phyloP scores from a whole-genome alignment of 2,113 vertebrate species.

The Scomber colias region DNA sequence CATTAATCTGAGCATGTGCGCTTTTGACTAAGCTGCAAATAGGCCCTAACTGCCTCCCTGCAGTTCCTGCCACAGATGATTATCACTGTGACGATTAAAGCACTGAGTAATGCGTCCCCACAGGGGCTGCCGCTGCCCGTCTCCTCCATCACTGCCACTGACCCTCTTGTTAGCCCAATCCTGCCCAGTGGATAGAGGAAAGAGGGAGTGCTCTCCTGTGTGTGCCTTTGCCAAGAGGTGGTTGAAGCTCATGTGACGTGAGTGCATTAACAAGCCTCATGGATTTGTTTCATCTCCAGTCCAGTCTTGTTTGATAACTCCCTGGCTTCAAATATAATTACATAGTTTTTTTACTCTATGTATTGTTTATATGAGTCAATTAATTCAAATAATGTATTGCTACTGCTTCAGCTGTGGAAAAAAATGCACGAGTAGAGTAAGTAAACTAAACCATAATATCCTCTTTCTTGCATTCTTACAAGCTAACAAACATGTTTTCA shows the following conservation, averaged over 20 bases:
- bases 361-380: neutral
- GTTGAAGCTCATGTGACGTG: neutral
- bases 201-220: slow-evolving; percentile 42
- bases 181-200: slow-evolving; percentile 52
- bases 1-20: slow-evolving; percentile 59
- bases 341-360: neutral
- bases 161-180: slow-evolving; percentile 65
- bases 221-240: slow-evolving; percentile 55
- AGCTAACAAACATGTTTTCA: slow-evolving; percentile 27
- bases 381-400: neutral
- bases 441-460: neutral
- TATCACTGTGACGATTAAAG: slow-evolving; percentile 70
- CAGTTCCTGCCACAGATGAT: slow-evolving; percentile 77
- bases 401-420: neutral
- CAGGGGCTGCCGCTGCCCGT: slow-evolving; percentile 45
- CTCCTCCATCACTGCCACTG: slow-evolving; percentile 73
- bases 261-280: slow-evolving; percentile 12
- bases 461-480: neutral
- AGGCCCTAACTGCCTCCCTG: slow-evolving; percentile 72
- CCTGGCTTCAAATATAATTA: neutral
- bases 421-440: neutral
- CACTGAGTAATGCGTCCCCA: slow-evolving; percentile 73
- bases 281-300: slow-evolving; percentile 19
- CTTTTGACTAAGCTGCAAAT: slow-evolving; percentile 73
- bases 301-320: neutral